phyloP scores from a whole-genome alignment of 2,113 vertebrate genomes.

The Rhadina sibilatrix region DNA sequence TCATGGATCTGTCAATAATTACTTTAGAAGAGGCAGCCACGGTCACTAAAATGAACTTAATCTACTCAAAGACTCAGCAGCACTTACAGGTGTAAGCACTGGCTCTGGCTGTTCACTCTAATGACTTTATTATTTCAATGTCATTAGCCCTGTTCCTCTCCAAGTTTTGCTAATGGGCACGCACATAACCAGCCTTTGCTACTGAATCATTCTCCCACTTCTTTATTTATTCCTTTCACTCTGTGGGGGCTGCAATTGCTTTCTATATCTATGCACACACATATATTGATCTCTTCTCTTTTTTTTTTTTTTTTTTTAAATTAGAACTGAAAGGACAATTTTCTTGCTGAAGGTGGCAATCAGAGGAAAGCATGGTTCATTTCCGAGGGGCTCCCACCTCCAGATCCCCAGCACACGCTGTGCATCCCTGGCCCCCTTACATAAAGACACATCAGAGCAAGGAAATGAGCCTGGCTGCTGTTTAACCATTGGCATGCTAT shows the following conservation, averaged over 20 bases:
- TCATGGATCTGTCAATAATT: constrained; percentile 56
- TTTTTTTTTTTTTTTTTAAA: not conserved
- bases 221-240: constrained; percentile 64
- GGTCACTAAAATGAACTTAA: constrained; percentile 55
- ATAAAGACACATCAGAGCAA: not conserved
- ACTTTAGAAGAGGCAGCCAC: constrained; percentile 11
- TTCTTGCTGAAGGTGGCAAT: constrained; percentile 47
- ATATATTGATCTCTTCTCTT: not conserved
- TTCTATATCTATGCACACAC: constrained; percentile 50
- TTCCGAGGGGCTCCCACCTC: constrained; percentile 25
- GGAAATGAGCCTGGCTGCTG: not conserved
- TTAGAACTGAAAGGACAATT: constrained; percentile 52
- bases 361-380: not conserved
- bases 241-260: constrained; percentile 29
- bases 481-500: not conserved
- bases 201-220: constrained; percentile 65
- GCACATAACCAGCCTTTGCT: constrained; percentile 30
- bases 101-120: constrained; percentile 65
- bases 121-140: constrained; percentile 69
- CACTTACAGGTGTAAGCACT: constrained; percentile 31
- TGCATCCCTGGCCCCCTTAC: not conserved
- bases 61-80: constrained; percentile 37
- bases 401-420: constrained; percentile 5
- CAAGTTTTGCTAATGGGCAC: constrained; percentile 69
- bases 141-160: constrained; percentile 67